Base-by-base conservation (phyloP, 2,113 vertebrate species). In the Stigmatopora argus region DNA sequence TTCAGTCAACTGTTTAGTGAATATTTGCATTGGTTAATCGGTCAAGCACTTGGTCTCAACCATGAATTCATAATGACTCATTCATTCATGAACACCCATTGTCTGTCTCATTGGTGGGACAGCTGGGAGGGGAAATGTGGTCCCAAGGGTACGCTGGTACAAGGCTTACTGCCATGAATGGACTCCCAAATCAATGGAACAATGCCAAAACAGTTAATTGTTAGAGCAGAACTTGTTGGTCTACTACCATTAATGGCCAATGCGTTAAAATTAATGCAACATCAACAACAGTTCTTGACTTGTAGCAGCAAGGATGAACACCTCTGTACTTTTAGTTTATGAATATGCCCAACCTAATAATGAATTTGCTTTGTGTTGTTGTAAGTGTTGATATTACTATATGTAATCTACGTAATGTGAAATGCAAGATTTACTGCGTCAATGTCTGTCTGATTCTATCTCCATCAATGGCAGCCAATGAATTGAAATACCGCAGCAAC, bases 81-180 rank as follows among this genome's bases (percentile, higher is more conserved):
- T 26, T 80, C 48, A 83, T 82, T 71, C 13, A 77, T 67, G 21
- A 35, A 44, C 55, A 59, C 48, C 59, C 18, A 51, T 52, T 1
- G 3, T 38, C 45, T 46, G 21, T 51, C 57, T 19, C 15, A 62
- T 53, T 47, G 66, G 72, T 3, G 56, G 64, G 77, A 69, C 82
- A 87, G 80, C 81, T 87, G 78, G 66, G 56, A 38, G 55, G 17
- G 9, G 72, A 78, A 84, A 86, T 80, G 78, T 86, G 84, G 82
- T 47, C 8, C 26, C 45, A 79, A 68, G 81, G 78, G 72, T 35
- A 5, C 48, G 7, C n/a, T 62, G 1, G 17, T 41, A 41, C 38
- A 41, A 41, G 38, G 7, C 38, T 10, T 41, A 41, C 59, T 8
- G 67, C 69, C 66, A 51, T 77, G 83, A 83, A 78, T 38, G 71